Conservation (phyloP, 2,797 vertebrate genomes). For the Eremophila alpestris region DNA sequence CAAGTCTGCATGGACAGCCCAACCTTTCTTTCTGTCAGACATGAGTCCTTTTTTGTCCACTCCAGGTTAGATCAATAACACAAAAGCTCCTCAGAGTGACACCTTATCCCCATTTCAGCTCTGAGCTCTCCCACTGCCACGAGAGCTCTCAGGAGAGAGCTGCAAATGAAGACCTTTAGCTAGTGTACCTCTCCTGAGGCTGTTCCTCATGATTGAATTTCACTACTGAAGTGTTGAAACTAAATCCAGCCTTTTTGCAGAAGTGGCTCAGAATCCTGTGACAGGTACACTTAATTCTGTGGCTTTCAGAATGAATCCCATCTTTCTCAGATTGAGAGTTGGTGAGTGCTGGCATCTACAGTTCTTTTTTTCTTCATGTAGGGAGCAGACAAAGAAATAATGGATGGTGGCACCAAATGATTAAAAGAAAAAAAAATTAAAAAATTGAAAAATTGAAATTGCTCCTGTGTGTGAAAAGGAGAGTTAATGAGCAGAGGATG, state of each 20-base stretch:
- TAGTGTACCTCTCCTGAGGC: neutral
- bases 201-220: neutral
- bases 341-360: neutral
- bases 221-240: slow-evolving; percentile 34
- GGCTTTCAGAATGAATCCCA: slow-evolving; percentile 23
- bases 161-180: neutral
- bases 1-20: neutral
- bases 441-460: neutral
- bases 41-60: neutral
- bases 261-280: slow-evolving; percentile 6
- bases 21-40: neutral
- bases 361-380: neutral
- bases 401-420: neutral
- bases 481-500: neutral
- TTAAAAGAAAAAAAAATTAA: neutral
- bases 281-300: slow-evolving; percentile 6
- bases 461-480: neutral
- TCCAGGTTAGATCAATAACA: neutral
- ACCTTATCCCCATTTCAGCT: neutral
- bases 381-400: neutral
- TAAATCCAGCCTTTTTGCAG: slow-evolving; percentile 19
- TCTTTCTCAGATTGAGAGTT: neutral
- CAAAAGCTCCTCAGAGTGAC: neutral
- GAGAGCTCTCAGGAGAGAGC: neutral
- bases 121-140: neutral